Conservation (phyloP, 2,888 invertebrate species). For the Troglohyphantes excavatus region DNA sequence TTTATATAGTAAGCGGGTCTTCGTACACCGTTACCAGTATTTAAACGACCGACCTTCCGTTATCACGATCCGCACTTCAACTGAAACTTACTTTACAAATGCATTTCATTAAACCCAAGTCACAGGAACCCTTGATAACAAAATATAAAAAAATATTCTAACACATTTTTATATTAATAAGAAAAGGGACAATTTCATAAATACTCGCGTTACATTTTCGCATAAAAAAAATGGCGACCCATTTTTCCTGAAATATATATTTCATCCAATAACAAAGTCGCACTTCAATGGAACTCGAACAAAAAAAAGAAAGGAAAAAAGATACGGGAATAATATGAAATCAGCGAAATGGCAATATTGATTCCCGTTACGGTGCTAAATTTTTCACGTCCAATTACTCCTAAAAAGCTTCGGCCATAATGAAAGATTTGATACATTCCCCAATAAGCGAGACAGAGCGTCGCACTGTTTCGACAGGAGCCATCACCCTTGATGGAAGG, state of each 20-base stretch:
- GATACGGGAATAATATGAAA: not conserved
- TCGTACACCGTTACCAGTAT: too few species aligned
- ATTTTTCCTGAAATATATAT: not conserved
- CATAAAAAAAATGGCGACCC: too few species aligned
- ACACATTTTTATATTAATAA: too few species aligned
- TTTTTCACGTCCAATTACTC: conserved; percentile 62
- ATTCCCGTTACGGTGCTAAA: conserved; percentile 45
- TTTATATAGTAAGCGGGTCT: too few species aligned
- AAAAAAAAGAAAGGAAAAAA: not conserved
- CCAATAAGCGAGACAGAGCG: conserved; percentile 2
- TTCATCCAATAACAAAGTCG: not conserved
- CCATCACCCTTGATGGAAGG: not conserved
- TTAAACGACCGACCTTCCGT: too few species aligned
- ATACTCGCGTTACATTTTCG: too few species aligned
- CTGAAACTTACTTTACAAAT: too few species aligned
- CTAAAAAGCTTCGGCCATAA: conserved; percentile 29
- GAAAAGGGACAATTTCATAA: too few species aligned
- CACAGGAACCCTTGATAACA: too few species aligned
- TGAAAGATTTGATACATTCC: conserved; percentile 30
- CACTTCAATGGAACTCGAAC: not conserved
- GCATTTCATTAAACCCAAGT: too few species aligned
- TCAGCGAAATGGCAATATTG: conserved; percentile 31
- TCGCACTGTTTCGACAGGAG: not conserved
- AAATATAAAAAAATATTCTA: too few species aligned
- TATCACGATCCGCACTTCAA: too few species aligned